These are phyloP conservation scores for Zoanthus sociatus DNA, from an alignment of 92 coral and sea anemone genomes.

Conservation along the genomic window DNA sequence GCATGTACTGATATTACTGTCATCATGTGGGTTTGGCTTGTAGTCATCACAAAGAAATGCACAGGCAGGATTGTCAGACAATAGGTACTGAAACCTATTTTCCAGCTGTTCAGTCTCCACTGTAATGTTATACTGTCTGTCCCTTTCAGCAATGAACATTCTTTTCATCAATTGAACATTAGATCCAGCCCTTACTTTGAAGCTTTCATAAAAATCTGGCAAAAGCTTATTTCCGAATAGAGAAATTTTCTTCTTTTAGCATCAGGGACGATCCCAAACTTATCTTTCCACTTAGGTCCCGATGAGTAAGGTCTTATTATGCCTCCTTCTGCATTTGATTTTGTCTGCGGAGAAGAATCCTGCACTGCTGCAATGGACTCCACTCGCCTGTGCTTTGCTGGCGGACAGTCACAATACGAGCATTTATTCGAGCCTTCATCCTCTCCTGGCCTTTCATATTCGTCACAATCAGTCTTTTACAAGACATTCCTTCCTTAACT, in stretches of 20 bases:
- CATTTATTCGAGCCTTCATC: constrained; percentile 26
- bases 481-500: constrained; percentile 32
- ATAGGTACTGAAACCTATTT: background rate
- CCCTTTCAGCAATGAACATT: constrained; percentile 31
- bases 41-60: constrained; percentile 51
- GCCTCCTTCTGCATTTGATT: constrained; percentile 17
- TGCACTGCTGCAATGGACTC: constrained; percentile 26
- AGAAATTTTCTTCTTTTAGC: constrained; percentile 5
- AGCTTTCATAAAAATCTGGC: background rate
- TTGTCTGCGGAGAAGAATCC: background rate
- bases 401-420: constrained; percentile 49
- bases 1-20: constrained; percentile 27
- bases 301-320: constrained; percentile 30
- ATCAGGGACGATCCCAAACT: constrained; percentile 8
- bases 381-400: constrained; percentile 50
- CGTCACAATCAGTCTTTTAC: constrained; percentile 18
- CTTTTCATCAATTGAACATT: constrained; percentile 21
- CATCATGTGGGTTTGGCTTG: constrained; percentile 44
- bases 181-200: constrained; percentile 35
- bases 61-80: constrained; percentile 12
- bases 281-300: constrained; percentile 51
- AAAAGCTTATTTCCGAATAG: background rate
- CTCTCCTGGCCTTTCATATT: constrained; percentile 45
- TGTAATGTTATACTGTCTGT: constrained; percentile 28
- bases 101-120: constrained; percentile 16